A percentile compares a stretch with the other conserved stretches of the same genome.
phyloP scores from a whole-genome alignment of 2,888 invertebrate genomes.

The Agrotis exclamationis region DNA sequence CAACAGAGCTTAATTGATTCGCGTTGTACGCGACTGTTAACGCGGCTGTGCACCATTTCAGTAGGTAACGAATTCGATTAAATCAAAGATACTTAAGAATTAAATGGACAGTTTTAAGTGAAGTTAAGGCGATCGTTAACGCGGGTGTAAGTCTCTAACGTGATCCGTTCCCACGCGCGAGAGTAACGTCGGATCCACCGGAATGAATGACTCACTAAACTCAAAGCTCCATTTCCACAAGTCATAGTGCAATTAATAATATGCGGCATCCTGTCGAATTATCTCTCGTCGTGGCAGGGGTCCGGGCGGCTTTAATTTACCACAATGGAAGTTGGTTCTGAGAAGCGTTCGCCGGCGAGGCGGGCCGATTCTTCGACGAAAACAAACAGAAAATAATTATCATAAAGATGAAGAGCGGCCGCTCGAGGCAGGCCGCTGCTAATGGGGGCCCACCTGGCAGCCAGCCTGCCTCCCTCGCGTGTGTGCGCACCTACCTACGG shows the following conservation, averaged over 20 bases:
- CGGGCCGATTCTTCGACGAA: conserved; percentile 90
- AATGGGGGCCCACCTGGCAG: conserved; percentile 90
- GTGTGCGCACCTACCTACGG: conserved; percentile 62
- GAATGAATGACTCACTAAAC: conserved; percentile 91
- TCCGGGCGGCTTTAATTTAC: conserved; percentile 91
- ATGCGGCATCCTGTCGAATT: conserved; percentile 91
- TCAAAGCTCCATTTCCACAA: conserved; percentile 90
- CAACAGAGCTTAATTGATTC: conserved; percentile 84
- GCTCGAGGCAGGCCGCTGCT: conserved; percentile 88
- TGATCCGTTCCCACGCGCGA: conserved; percentile 87
- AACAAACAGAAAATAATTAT: conserved; percentile 92
- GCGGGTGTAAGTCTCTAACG: conserved; percentile 82
- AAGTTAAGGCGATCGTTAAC: conserved; percentile 75
- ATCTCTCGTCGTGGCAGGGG: conserved; percentile 91
- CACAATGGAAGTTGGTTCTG: conserved; percentile 91
- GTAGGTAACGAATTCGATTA: conserved; percentile 70
- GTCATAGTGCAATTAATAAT: conserved; percentile 92
- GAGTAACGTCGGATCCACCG: conserved; percentile 79
- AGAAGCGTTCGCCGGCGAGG: conserved; percentile 89
- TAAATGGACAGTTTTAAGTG: conserved; percentile 68
- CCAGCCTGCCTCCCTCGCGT: conserved; percentile 73
- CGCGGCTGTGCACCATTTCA: conserved; percentile 69
- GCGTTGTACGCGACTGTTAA: conserved; percentile 79
- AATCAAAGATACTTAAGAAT: conserved; percentile 67
- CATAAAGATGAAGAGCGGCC: conserved; percentile 91